Conservation (phyloP, 37 sponge, comb jelly and placozoan species). For the Diacarnus erythraeanus region DNA sequence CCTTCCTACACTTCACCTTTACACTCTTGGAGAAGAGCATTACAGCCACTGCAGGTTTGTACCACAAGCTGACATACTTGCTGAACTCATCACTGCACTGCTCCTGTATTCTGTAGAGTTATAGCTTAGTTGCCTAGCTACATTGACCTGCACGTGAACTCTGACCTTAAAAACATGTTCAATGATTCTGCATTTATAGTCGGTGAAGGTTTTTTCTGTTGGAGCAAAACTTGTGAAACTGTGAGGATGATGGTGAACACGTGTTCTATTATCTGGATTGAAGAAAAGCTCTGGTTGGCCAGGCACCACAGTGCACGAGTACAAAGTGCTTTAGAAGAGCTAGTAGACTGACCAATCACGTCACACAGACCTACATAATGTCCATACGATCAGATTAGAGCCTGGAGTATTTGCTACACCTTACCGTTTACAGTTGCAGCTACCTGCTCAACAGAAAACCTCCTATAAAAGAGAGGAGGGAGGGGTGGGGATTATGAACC, state of each 20-base stretch:
- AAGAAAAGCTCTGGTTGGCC: slow-evolving; percentile 19
- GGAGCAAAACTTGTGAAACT: background rate
- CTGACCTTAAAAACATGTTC: slow-evolving; percentile 15
- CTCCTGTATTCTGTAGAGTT: background rate
- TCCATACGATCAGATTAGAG: background rate
- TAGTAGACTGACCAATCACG: background rate
- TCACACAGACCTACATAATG: slow-evolving; percentile 1
- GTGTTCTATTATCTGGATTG: background rate
- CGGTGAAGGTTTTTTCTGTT: background rate
- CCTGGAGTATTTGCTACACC: background rate
- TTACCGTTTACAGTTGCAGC: background rate
- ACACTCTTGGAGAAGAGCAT: background rate
- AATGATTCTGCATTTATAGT: slow-evolving; percentile 22
- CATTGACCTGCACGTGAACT: background rate
- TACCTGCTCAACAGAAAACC: background rate
- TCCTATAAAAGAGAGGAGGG: background rate
- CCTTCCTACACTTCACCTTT: background rate
- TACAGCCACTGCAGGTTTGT: background rate
- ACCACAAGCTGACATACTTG: background rate
- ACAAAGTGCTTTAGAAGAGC: background rate
- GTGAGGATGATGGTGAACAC: slow-evolving; percentile 3
- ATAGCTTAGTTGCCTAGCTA: background rate
- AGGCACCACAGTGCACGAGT: slow-evolving; percentile 42
- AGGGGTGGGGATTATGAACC: background rate
- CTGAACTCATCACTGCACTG: slow-evolving; percentile 14